Evolutionary conservation across 2,888 invertebrate species (phyloP), one percentile per base, ranked within the genome.

Genomic region (Glaucopsyche alexis): DNA sequence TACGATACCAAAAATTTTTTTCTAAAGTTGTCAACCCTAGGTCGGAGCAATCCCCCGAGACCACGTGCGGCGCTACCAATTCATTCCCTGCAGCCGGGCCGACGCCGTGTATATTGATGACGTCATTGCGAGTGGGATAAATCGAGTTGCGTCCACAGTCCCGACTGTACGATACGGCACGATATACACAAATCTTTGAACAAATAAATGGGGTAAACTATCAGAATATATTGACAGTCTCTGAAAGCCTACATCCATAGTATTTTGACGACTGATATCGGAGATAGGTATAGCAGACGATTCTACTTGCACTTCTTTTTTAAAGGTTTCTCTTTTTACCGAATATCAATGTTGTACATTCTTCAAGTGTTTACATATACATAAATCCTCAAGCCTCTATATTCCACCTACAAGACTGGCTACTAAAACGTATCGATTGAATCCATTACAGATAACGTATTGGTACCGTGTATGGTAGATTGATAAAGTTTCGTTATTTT

Each of bases 51-150:
- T 60, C 71, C 71, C 69, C 71, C 49, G 64, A 71, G 49, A 72
- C 47, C 13, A 66, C 52, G 65, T 45, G 47, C 60, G 67, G 50
- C 52, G 69, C 55, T 72, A 49, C 55, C 55, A 71, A 71, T 73
- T 73, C 65, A 72, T 76, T 73, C 75, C 49, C 72, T 72, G 74
- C 71, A 74, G 64, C 13, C 72, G 73, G 14, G 19, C 49, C 66
- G 60, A 60, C 38, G 16, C 45, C 60, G 60, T 47, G 42, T 19
- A 19, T 42, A 47, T 50, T 40, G 19, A 29, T 42, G 55, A 13
- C 42, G 69, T 70, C 70, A 29, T 19, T 13, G 55, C 60, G 42
- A 38, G 65, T n/a, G 42, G n/a, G 66, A 66, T 42, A 14, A 42
- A 42, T 9, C 7, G 7, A 65, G 64, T 13, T 65, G 40, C 40